phyloP scores from a whole-genome alignment of 2,113 vertebrate genomes.

The Thomomys bottae region DNA sequence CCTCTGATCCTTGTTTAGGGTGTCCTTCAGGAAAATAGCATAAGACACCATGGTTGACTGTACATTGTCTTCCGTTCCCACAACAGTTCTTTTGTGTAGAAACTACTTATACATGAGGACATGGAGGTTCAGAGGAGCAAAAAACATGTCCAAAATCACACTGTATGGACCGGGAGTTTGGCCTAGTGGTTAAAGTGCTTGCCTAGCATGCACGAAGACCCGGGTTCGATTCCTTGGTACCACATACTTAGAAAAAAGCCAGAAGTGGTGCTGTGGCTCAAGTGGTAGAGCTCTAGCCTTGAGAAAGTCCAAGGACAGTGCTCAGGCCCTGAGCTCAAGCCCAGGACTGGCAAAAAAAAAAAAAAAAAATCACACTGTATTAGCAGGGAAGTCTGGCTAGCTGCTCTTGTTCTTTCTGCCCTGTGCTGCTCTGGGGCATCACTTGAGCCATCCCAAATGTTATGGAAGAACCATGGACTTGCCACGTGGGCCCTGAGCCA shows the following conservation, averaged over 20 bases:
- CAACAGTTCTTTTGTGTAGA: neutral
- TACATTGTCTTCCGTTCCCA: neutral
- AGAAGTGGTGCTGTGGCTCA: too few species aligned
- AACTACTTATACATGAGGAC: neutral
- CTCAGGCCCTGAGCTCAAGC: too few species aligned
- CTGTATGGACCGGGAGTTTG: neutral
- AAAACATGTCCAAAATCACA: neutral
- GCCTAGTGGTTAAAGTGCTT: too few species aligned
- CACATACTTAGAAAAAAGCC: too few species aligned
- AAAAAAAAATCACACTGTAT: neutral
- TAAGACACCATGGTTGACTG: neutral
- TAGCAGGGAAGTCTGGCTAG: neutral
- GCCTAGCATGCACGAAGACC: too few species aligned
- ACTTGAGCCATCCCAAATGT: neutral
- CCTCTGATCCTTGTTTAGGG: neutral
- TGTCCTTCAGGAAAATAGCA: neutral
- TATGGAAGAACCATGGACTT: neutral
- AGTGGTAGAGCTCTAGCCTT: too few species aligned
- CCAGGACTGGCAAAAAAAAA: too few species aligned
- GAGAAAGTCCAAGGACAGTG: too few species aligned
- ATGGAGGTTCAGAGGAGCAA: slow-evolving; percentile 26
- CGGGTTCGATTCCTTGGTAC: too few species aligned
- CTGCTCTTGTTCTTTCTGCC: slow-evolving; percentile 9
- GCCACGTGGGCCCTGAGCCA: neutral
- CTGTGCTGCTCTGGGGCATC: neutral